These are phyloP conservation scores for Calyptommatus sinebrachiatus DNA, from an alignment of 2,113 vertebrate genomes.

Conservation along the genomic window DNA sequence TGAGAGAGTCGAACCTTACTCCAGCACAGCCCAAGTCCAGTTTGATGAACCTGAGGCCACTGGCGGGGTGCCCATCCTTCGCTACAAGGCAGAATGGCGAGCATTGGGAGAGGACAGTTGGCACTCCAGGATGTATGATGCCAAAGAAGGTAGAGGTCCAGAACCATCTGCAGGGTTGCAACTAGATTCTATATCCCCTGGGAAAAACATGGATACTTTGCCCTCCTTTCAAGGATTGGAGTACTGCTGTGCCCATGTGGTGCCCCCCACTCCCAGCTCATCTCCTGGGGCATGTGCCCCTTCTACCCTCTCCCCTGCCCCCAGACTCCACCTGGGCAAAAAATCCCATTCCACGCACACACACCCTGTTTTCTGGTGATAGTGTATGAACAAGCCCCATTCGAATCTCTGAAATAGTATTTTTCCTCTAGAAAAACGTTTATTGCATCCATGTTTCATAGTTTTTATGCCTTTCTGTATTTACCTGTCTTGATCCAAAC, in stretches of 20 bases:
- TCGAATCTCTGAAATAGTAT: neutral
- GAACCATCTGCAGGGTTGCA: fast-evolving
- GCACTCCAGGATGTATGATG: slow-evolving; percentile 77
- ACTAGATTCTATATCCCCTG: too few relatives aligned
- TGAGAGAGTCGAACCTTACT: slow-evolving; percentile 85
- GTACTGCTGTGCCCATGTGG: too few relatives aligned
- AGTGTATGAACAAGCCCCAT: neutral
- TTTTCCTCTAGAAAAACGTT: neutral
- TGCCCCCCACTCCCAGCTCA: too few relatives aligned
- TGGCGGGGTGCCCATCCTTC: slow-evolving; percentile 90
- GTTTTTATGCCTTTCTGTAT: neutral
- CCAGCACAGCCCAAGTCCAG: slow-evolving; percentile 88
- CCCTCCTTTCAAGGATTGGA: too few relatives aligned
- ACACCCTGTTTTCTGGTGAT: neutral
- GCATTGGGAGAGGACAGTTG: slow-evolving; percentile 74
- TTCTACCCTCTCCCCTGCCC: too few relatives aligned
- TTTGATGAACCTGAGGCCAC: slow-evolving; percentile 90
- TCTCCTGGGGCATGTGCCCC: too few relatives aligned
- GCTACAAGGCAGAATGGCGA: slow-evolving; percentile 88
- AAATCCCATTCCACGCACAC: too few relatives aligned
- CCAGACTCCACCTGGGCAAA: neutral
- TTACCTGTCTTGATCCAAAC: neutral
- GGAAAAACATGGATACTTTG: too few relatives aligned
- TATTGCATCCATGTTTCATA: neutral
- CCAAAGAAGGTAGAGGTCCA: slow-evolving; percentile 79